A percentile compares a stretch with the other conserved stretches of the same genome.
Conservation (phyloP, 2,113 vertebrate species). For the Mungos mungo region DNA sequence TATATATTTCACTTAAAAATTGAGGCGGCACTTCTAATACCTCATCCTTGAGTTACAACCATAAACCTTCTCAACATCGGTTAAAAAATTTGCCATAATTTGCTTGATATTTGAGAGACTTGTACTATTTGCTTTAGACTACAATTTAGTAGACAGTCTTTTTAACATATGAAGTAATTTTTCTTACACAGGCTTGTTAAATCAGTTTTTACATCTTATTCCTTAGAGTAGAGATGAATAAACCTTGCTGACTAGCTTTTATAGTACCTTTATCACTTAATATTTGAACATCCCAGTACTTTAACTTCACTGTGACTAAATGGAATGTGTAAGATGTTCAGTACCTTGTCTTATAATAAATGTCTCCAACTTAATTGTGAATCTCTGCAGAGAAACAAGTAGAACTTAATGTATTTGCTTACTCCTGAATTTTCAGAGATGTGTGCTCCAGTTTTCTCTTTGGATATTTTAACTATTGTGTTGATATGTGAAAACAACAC, state of each 20-base stretch:
- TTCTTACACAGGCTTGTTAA: conserved; percentile 22
- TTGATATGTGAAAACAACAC: not conserved
- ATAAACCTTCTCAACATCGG: not conserved
- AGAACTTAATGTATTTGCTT: not conserved
- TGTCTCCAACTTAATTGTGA: conserved; percentile 2
- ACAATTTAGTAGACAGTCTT: conserved; percentile 15
- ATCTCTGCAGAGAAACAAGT: not conserved
- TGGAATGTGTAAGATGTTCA: conserved; percentile 52
- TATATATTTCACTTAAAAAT: not conserved
- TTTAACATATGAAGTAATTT: conserved; percentile 41
- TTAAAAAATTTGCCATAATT: conserved; percentile 47
- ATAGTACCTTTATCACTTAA: conserved; percentile 55
- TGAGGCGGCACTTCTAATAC: conserved; percentile 16
- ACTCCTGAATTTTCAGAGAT: not conserved
- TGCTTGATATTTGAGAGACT: conserved; percentile 40
- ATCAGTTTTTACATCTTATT: conserved; percentile 53
- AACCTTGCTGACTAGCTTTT: conserved; percentile 42
- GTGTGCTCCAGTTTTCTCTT: not conserved
- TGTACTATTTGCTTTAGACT: conserved; percentile 55
- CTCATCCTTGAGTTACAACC: not conserved
- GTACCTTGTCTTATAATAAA: not conserved
- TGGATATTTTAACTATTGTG: not conserved
- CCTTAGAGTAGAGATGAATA: conserved; percentile 55
- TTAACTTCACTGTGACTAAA: conserved; percentile 59
- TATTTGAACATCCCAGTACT: conserved; percentile 57